phyloP scores from a whole-genome alignment of 2,888 invertebrate genomes.

The Tupiocoris notatus region DNA sequence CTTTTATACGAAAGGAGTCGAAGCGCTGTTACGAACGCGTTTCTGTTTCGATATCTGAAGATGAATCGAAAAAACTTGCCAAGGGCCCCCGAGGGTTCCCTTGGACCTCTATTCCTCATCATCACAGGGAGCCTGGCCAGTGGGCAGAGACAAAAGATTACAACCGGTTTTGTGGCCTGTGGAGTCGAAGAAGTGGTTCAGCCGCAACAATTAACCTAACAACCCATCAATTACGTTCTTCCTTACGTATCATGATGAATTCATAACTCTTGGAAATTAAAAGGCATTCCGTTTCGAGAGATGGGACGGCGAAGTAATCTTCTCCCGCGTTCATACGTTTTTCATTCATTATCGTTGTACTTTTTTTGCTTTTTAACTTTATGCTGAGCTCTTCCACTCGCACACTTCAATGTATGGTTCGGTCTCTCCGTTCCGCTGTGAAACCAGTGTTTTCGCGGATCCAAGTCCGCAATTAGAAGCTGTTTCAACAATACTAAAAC shows the following conservation, averaged over 20 bases:
- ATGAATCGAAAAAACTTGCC: conserved; percentile 24
- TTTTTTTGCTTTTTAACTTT: not conserved
- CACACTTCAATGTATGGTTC: not conserved
- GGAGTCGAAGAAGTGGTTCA: not conserved
- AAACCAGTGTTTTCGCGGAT: not conserved
- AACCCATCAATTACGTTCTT: conserved; percentile 40
- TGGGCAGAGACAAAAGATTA: conserved; percentile 42
- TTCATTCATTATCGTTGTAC: not conserved
- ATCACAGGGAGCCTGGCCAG: conserved; percentile 9
- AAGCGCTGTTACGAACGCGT: conserved; percentile 18
- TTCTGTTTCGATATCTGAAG: conserved; percentile 14
- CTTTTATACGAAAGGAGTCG: not conserved
- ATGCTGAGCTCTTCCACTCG: not conserved
- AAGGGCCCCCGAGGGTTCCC: not conserved
- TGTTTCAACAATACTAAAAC: too few relatives aligned
- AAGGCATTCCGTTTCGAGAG: conserved; percentile 14
- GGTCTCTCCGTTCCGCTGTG: not conserved
- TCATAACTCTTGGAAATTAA: conserved; percentile 35
- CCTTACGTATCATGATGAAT: conserved; percentile 39
- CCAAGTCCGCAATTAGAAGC: too few relatives aligned
- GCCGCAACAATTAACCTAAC: conserved; percentile 41
- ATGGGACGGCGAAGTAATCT: not conserved
- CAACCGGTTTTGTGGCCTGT: conserved; percentile 20
- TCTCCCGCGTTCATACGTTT: not conserved
- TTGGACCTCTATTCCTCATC: not conserved